These are phyloP conservation scores for Dryadula phaetusa DNA, from an alignment of 2,888 invertebrate genomes.

Conservation along the genomic window DNA sequence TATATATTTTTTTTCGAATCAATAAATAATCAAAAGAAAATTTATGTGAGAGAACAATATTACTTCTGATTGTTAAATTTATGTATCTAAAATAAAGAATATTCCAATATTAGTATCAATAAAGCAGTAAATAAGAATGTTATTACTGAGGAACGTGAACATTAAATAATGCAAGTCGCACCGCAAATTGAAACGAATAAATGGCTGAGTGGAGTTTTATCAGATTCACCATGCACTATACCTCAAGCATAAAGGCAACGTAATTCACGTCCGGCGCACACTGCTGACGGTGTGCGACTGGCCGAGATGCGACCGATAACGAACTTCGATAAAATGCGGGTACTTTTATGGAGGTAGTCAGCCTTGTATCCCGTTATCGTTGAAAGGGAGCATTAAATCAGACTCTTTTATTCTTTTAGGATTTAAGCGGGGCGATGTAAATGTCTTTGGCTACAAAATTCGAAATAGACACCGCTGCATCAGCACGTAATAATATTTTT, in stretches of 20 bases:
- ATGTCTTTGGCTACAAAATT: constrained; percentile 9
- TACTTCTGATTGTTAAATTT: background rate
- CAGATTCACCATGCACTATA: constrained; percentile 60
- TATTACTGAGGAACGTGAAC: constrained; percentile 13
- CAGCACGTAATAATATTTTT: background rate
- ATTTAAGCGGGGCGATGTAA: constrained; percentile 30
- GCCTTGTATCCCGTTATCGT: constrained; percentile 74
- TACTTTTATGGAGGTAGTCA: constrained; percentile 66
- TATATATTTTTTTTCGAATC: too few relatives aligned
- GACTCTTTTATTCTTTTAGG: constrained; percentile 65
- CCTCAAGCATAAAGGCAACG: constrained; percentile 69
- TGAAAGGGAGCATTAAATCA: constrained; percentile 71
- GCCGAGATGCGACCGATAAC: constrained; percentile 72
- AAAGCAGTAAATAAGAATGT: constrained; percentile 26
- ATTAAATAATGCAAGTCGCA: constrained; percentile 32
- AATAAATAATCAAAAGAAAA: too few relatives aligned
- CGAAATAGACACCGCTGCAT: background rate
- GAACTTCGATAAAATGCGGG: constrained; percentile 69
- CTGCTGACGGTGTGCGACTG: constrained; percentile 69
- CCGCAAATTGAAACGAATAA: constrained; percentile 48
- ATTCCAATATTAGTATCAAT: background rate
- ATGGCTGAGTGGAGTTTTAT: constrained; percentile 57
- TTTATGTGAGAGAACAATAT: too few relatives aligned
- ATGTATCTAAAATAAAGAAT: background rate
- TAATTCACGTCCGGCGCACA: constrained; percentile 67